Evolutionary conservation across 2,797 vertebrate genomes (phyloP).

Genomic region (Parauchenoglanis punctatus): DNA sequence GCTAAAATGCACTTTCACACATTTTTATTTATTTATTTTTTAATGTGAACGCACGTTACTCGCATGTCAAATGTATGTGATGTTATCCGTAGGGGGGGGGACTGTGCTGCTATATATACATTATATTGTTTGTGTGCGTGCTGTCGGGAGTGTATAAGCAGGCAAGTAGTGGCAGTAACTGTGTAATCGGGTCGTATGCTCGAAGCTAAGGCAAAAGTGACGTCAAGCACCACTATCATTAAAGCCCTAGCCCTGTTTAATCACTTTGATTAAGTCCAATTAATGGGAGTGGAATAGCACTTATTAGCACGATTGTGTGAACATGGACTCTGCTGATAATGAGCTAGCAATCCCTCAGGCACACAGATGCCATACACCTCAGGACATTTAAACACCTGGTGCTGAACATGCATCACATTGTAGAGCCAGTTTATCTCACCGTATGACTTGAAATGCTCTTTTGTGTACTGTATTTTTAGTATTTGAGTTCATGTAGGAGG

Average conservation of each 20-base stretch:
- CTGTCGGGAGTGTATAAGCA: neutral
- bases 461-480: neutral
- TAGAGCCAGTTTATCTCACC: neutral
- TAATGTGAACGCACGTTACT: too few relatives aligned
- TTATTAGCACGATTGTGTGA: neutral
- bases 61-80: too few relatives aligned
- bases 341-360: neutral
- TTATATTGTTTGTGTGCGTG: too few relatives aligned
- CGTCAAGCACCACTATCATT: neutral
- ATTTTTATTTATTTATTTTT: too few relatives aligned
- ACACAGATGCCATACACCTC: neutral
- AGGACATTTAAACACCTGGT: neutral
- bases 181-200: neutral
- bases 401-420: neutral
- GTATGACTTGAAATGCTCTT: neutral
- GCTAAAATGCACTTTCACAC: too few relatives aligned
- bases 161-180: neutral
- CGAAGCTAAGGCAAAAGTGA: neutral
- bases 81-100: too few relatives aligned
- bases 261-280: neutral
- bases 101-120: too few relatives aligned
- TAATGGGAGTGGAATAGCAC: neutral
- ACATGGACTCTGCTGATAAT: neutral
- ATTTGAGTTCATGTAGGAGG: neutral
- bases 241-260: neutral